phyloP scores from a whole-genome alignment of 2,888 invertebrate species.

The Glomeris marginata region DNA sequence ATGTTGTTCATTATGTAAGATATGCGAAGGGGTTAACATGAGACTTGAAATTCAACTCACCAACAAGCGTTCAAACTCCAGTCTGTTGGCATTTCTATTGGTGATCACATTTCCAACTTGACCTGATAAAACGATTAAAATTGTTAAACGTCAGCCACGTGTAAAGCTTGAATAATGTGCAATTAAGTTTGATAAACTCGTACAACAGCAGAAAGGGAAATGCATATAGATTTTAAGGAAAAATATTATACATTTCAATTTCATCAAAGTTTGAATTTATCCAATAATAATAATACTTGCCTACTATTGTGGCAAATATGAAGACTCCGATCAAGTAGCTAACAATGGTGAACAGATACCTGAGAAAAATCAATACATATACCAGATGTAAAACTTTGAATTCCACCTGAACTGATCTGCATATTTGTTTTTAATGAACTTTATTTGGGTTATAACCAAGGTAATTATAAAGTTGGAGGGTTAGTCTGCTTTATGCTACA shows the following conservation, averaged over 20 bases:
- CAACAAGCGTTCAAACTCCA: slow-evolving; percentile 84
- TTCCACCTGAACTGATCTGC: too few species aligned
- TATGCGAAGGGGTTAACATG: too few species aligned
- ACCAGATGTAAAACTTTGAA: neutral
- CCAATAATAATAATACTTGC: slow-evolving; percentile 33
- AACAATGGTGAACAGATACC: slow-evolving; percentile 91
- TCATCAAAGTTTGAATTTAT: neutral
- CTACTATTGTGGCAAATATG: slow-evolving; percentile 94
- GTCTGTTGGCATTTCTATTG: slow-evolving; percentile 85
- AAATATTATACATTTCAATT: neutral
- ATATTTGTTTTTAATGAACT: too few species aligned
- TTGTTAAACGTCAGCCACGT: too few species aligned
- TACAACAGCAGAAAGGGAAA: neutral
- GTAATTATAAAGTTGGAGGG: too few species aligned
- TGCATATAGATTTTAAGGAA: neutral
- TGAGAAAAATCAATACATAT: slow-evolving; percentile 34
- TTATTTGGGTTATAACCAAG: too few species aligned
- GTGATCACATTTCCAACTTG: slow-evolving; percentile 97
- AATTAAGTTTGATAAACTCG: too few species aligned
- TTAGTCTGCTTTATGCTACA: too few species aligned
- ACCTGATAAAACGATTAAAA: slow-evolving; percentile 35
- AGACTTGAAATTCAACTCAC: slow-evolving; percentile 25
- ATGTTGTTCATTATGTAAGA: too few species aligned
- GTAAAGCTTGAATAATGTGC: too few species aligned
- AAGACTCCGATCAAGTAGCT: slow-evolving; percentile 95